phyloP scores from a whole-genome alignment of 2,797 vertebrate species.

The Schizothorax lantsangensis region DNA sequence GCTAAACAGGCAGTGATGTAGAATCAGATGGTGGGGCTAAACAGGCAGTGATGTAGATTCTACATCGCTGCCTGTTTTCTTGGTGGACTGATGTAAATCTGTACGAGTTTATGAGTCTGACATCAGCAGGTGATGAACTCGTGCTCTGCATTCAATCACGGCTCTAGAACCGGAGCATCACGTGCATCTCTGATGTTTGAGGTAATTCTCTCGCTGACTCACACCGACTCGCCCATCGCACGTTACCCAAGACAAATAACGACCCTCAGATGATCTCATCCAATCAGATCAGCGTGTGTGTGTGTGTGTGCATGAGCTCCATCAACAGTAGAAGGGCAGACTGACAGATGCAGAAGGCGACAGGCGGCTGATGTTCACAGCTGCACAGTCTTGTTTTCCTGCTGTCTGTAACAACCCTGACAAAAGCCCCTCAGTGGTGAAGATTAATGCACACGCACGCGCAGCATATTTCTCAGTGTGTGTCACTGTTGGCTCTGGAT shows the following conservation, averaged over 20 bases:
- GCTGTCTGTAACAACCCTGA: conserved; percentile 2
- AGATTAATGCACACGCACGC: conserved; percentile 19
- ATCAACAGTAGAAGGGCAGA: conserved; percentile 7
- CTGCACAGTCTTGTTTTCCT: conserved; percentile 17
- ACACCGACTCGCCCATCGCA: conserved; percentile 45
- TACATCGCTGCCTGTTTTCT: no score
- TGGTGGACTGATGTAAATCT: not conserved
- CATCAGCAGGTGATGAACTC: conserved; percentile 1
- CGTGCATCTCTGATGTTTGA: conserved; percentile 9
- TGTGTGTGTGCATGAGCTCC: not conserved
- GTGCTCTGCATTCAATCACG: not conserved
- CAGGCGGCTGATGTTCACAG: conserved; percentile 10
- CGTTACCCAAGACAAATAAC: conserved; percentile 49
- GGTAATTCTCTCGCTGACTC: conserved; percentile 34
- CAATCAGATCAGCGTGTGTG: not conserved
- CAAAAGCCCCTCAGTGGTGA: conserved; percentile 15
- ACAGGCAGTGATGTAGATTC: no score
- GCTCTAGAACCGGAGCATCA: not conserved
- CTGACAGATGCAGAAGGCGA: conserved; percentile 11
- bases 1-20: no score
- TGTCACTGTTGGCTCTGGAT: conserved; percentile 30
- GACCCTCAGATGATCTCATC: conserved; percentile 49
- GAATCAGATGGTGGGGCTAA: no score
- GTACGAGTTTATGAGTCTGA: not conserved
- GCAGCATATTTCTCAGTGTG: conserved; percentile 45